These are phyloP conservation scores for Mastomys natalensis DNA, from an alignment of 2,113 vertebrate species.

Conservation along the genomic window DNA sequence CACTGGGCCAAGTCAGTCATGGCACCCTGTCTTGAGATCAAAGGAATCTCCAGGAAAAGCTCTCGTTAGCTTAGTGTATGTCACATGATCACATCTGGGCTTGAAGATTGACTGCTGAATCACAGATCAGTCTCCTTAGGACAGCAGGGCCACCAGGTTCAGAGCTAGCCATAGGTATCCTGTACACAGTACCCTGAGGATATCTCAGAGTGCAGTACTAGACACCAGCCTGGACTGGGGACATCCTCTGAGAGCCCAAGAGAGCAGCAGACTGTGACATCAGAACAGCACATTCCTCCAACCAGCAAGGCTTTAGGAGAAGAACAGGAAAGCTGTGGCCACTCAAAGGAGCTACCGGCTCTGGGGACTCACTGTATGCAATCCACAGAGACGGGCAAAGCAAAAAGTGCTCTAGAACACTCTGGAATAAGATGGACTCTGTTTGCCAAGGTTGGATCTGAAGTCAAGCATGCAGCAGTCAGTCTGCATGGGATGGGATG, in stretches of 20 bases:
- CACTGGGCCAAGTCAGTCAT: neutral
- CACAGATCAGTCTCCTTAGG: neutral
- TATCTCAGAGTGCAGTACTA: neutral
- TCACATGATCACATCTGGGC: neutral
- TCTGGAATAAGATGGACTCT: neutral
- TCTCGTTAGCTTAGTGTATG: neutral
- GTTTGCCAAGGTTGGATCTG: neutral
- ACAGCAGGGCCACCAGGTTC: neutral
- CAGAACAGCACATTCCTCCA: rapidly evolving
- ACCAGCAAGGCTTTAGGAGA: neutral
- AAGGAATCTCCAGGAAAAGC: neutral
- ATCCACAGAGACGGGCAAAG: neutral
- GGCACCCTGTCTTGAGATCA: neutral
- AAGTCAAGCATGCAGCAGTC: neutral
- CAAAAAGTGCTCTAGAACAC: neutral
- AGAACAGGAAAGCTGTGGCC: too few relatives aligned
- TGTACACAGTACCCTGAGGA: too few relatives aligned
- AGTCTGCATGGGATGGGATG: neutral
- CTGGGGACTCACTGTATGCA: too few relatives aligned
- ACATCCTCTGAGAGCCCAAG: neutral
- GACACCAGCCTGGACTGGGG: neutral
- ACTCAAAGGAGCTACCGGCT: rapidly evolving
- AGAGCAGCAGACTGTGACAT: rapidly evolving
- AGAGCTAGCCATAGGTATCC: neutral
- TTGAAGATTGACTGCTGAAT: neutral